phyloP scores from a whole-genome alignment of 2,113 vertebrate species.

The Erythrocercus mccallii region DNA sequence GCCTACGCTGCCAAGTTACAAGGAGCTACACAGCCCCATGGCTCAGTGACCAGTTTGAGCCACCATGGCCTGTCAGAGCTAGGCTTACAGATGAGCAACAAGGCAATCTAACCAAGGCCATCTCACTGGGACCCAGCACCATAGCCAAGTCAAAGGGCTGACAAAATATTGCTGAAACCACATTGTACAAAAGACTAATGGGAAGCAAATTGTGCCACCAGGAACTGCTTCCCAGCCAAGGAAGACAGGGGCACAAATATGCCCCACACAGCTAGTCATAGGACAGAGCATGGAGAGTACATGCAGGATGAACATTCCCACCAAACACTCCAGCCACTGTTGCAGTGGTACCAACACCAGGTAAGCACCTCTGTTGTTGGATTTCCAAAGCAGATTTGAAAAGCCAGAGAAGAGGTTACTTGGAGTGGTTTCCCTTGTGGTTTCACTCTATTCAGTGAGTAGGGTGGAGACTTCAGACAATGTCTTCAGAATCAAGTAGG shows the following conservation, averaged over 20 bases:
- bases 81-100: fast-evolving
- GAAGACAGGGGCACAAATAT: not conserved
- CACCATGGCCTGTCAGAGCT: not conserved
- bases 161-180: not conserved
- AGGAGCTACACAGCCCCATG: not conserved
- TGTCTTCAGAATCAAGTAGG: not conserved
- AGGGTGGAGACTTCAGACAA: not conserved
- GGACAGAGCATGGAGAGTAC: not conserved
- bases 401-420: not conserved
- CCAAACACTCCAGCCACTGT: not conserved
- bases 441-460: not conserved
- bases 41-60: fast-evolving
- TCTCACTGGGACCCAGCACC: not conserved
- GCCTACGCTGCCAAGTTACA: not conserved
- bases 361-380: not conserved
- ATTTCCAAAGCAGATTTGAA: not conserved
- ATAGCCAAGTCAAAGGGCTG: not conserved
- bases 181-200: not conserved
- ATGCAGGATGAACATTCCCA: not conserved
- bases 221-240: not conserved
- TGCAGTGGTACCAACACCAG: not conserved
- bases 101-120: not conserved
- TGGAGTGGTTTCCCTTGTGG: not conserved
- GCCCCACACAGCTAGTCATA: not conserved
- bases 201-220: not conserved